Evolutionary conservation across 2,113 vertebrate genomes (phyloP).

Genomic region (Mus spicilegus): DNA sequence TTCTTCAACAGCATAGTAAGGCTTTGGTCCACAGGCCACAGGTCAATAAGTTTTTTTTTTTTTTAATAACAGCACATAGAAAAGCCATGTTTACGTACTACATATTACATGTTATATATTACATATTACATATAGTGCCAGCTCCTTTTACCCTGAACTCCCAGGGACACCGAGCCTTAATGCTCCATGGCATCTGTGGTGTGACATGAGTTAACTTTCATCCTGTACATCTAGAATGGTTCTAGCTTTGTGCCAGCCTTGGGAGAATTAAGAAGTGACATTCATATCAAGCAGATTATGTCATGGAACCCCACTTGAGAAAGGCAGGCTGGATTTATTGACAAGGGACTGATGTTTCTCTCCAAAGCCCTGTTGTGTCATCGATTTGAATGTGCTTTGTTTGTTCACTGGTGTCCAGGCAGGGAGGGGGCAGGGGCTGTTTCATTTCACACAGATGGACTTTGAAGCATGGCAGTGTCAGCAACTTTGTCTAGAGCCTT

Average conservation of each 20-base stretch:
- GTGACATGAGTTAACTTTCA: neutral
- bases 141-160: neutral
- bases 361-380: neutral
- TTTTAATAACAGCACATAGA: neutral
- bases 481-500: slow-evolving; percentile 54
- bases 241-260: neutral
- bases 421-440: slow-evolving; percentile 26
- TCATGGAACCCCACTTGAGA: neutral
- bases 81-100: neutral
- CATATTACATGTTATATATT: neutral
- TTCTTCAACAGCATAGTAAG: neutral
- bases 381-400: slow-evolving; percentile 52
- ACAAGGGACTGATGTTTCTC: slow-evolving; percentile 31
- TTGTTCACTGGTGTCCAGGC: slow-evolving; percentile 41
- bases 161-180: neutral
- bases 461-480: slow-evolving; percentile 1
- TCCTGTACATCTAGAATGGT: neutral
- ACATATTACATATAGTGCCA: neutral
- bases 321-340: slow-evolving; percentile 34
- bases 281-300: neutral
- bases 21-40: neutral
- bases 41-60: neutral
- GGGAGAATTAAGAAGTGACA: neutral
- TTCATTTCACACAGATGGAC: slow-evolving; percentile 44
- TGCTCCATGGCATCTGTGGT: neutral